These are phyloP conservation scores for Drosophila siamana DNA, from an alignment of 2,888 invertebrate species.

Conservation along the genomic window DNA sequence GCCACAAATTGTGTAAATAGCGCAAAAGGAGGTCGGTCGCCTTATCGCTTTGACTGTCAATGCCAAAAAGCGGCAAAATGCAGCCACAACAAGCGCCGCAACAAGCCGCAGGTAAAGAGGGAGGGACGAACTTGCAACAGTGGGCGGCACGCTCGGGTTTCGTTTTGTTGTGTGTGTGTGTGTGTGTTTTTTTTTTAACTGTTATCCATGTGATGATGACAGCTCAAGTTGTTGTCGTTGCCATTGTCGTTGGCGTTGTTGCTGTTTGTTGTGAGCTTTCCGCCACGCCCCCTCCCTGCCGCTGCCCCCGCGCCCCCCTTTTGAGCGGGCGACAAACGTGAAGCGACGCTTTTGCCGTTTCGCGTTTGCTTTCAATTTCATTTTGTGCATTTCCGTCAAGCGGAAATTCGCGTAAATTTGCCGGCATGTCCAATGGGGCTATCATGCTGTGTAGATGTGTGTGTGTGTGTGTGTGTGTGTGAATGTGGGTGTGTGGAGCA, in stretches of 20 bases:
- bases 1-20: slow-evolving; percentile 45
- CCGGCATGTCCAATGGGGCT: slow-evolving; percentile 66
- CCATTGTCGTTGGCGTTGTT: slow-evolving; percentile 44
- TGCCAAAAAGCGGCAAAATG: slow-evolving; percentile 39
- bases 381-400: slow-evolving; percentile 80
- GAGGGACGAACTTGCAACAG: background rate
- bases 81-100: slow-evolving; percentile 8
- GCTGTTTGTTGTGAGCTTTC: slow-evolving; percentile 8
- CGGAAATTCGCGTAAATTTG: slow-evolving; percentile 78
- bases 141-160: too few species aligned
- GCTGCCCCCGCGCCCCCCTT: too few species aligned
- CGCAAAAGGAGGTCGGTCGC: slow-evolving; percentile 38
- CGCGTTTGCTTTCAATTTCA: slow-evolving; percentile 65
- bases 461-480: background rate
- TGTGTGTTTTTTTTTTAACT: slow-evolving; percentile 35
- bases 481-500: background rate
- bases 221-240: slow-evolving; percentile 59
- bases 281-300: too few species aligned
- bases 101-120: slow-evolving; percentile 1
- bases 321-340: slow-evolving; percentile 2
- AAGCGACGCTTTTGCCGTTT: slow-evolving; percentile 10
- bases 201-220: slow-evolving; percentile 61
- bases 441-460: slow-evolving; percentile 6
- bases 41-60: slow-evolving; percentile 56
- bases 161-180: background rate